These are phyloP conservation scores for Psylliodes chrysocephalus DNA, from an alignment of 2,888 invertebrate species.

Conservation along the genomic window DNA sequence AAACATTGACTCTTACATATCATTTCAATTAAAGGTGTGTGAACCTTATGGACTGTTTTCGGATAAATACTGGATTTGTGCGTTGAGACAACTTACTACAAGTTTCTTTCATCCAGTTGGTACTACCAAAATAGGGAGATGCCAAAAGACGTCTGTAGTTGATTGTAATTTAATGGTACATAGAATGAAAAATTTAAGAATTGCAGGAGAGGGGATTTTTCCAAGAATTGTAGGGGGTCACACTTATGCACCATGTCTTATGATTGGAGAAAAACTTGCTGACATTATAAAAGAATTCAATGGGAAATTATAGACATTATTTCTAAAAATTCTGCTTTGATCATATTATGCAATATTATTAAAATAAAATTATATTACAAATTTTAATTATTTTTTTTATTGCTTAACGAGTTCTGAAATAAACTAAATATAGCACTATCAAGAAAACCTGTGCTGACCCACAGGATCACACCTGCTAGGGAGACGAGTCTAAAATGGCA, in stretches of 20 bases:
- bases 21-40: slow-evolving; percentile 43
- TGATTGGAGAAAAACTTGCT: slow-evolving; percentile 67
- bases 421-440: too few species aligned
- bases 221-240: slow-evolving; percentile 67
- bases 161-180: slow-evolving; percentile 66
- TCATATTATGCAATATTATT: too few species aligned
- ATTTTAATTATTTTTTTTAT: too few species aligned
- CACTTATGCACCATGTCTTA: slow-evolving; percentile 65
- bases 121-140: slow-evolving; percentile 68
- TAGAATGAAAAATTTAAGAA: slow-evolving; percentile 65
- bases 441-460: too few species aligned
- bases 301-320: background rate
- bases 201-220: slow-evolving; percentile 68
- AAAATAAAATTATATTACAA: too few species aligned
- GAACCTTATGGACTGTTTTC: slow-evolving; percentile 10
- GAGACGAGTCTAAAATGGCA: too few species aligned
- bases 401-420: too few species aligned
- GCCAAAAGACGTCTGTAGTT: slow-evolving; percentile 66
- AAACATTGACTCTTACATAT: slow-evolving; percentile 67
- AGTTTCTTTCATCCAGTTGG: slow-evolving; percentile 66
- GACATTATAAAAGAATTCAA: slow-evolving; percentile 16
- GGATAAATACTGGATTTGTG: slow-evolving; percentile 66
- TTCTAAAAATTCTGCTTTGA: too few species aligned
- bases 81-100: slow-evolving; percentile 61
- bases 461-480: too few species aligned